A percentile compares a stretch with the other conserved stretches of the same genome.
Conservation (phyloP, 2,888 invertebrate species). For the Thumatha senex region DNA sequence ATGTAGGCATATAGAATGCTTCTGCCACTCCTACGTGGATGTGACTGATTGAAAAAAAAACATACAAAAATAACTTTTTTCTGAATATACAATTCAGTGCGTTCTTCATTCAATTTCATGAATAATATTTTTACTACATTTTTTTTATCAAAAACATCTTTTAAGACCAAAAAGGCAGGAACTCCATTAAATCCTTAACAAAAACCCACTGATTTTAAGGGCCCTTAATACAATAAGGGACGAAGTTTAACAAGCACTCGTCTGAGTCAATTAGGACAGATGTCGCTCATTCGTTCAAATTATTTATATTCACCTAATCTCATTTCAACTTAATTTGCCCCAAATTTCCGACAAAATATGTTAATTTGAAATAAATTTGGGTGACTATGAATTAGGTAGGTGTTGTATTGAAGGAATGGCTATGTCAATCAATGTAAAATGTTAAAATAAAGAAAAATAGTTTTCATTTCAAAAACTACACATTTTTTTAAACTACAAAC, state of each 20-base stretch:
- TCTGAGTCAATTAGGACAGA: conserved; percentile 47
- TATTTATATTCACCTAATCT: conserved; percentile 59
- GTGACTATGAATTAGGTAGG: conserved; percentile 25
- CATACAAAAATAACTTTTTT: no score
- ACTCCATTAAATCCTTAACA: conserved; percentile 14
- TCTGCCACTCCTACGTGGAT: no score
- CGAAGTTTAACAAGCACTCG: conserved; percentile 20
- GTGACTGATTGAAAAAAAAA: no score
- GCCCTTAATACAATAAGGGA: conserved; percentile 20
- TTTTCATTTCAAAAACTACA: no score
- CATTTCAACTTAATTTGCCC: conserved; percentile 56
- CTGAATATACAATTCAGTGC: no score
- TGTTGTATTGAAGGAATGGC: neutral
- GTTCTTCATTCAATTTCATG: no score
- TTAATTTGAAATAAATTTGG: conserved; percentile 54
- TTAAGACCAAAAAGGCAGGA: neutral
- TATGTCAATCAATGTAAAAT: neutral
- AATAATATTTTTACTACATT: no score
- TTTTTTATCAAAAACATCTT: neutral
- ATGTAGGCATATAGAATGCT: no score
- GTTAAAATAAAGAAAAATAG: no score
- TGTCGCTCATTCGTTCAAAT: conserved; percentile 39
- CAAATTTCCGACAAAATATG: conserved; percentile 58
- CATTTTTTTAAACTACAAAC: no score
- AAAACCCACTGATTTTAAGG: conserved; percentile 30